Evolutionary conservation across 1,140 invertebrate genomes (phyloP).

Genomic region (Varroa destructor): DNA sequence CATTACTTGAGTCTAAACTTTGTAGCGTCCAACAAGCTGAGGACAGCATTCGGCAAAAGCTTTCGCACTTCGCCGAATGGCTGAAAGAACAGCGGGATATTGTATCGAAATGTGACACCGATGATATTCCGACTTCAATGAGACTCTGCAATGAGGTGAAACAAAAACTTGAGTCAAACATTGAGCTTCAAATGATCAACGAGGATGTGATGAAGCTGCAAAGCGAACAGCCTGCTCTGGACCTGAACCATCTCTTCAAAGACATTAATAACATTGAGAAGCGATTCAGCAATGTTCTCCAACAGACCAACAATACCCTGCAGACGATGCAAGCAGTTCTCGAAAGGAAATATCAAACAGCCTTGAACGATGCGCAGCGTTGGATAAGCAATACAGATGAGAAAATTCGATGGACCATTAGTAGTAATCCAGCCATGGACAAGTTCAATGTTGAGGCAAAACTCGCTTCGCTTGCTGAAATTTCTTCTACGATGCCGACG

Average conservation of each 20-base stretch:
- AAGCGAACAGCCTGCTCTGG: slow-evolving; percentile 15
- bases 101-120: slow-evolving; percentile 64
- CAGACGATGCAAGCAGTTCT: slow-evolving; percentile 49
- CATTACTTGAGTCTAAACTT: slow-evolving; percentile 60
- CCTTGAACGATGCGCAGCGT: slow-evolving; percentile 61
- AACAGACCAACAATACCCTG: slow-evolving; percentile 45
- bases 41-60: slow-evolving; percentile 54
- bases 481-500: slow-evolving; percentile 53
- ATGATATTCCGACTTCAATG: slow-evolving; percentile 49
- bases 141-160: slow-evolving; percentile 58
- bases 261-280: slow-evolving; percentile 50
- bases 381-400: slow-evolving; percentile 64
- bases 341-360: slow-evolving; percentile 73
- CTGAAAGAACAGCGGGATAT: slow-evolving; percentile 48
- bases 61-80: slow-evolving; percentile 46
- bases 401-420: slow-evolving; percentile 71
- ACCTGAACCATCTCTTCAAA: slow-evolving; percentile 6
- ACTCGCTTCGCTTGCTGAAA: slow-evolving; percentile 60
- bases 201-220: slow-evolving; percentile 13
- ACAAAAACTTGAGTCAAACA: slow-evolving; percentile 38
- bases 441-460: slow-evolving; percentile 85
- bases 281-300: slow-evolving; percentile 55
- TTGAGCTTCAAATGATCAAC: slow-evolving; percentile 17
- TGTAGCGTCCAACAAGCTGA: slow-evolving; percentile 58
- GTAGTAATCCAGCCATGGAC: slow-evolving; percentile 58